Evolutionary conservation across 2,888 invertebrate genomes (phyloP).

Genomic region (Loripinus fragilis): DNA sequence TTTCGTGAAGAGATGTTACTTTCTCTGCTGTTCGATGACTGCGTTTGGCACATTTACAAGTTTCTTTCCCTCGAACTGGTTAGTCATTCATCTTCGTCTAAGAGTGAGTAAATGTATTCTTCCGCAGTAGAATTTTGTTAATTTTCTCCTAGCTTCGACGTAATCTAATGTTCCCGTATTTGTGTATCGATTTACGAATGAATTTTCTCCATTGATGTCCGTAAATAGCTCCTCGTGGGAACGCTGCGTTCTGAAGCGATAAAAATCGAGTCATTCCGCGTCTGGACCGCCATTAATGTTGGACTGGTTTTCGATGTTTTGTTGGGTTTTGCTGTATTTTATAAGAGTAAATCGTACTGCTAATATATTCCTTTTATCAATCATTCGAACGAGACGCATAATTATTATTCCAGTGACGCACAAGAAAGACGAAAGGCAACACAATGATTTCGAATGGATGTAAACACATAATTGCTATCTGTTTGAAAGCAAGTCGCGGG

Average conservation of each 20-base stretch:
- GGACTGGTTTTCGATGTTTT: constrained; percentile 16
- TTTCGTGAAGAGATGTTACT: no score
- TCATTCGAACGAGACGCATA: constrained; percentile 1
- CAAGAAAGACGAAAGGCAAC: not conserved
- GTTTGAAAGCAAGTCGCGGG: no score
- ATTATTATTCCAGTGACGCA: constrained; percentile 8
- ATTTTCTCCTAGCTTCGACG: constrained; percentile 15
- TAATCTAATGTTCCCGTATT: constrained; percentile 21
- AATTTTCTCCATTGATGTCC: constrained; percentile 23
- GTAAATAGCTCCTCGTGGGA: constrained; percentile 21
- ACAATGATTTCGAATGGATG: not conserved
- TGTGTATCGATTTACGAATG: constrained; percentile 17
- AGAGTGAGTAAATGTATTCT: constrained; percentile 7
- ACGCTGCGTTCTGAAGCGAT: constrained; percentile 15
- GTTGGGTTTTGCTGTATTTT: not conserved
- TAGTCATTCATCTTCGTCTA: constrained; percentile 12
- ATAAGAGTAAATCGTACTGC: not conserved
- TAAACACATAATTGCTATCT: not conserved
- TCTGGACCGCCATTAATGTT: not conserved
- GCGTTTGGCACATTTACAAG: not conserved
- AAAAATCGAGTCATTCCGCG: constrained; percentile 4
- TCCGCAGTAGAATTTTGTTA: constrained; percentile 8
- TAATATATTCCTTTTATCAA: constrained; percentile 17
- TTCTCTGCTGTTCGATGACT: not conserved
- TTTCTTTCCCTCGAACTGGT: not conserved